These are phyloP conservation scores for Rallus crepitans DNA, from an alignment of 2,797 vertebrate species.

Conservation along the genomic window DNA sequence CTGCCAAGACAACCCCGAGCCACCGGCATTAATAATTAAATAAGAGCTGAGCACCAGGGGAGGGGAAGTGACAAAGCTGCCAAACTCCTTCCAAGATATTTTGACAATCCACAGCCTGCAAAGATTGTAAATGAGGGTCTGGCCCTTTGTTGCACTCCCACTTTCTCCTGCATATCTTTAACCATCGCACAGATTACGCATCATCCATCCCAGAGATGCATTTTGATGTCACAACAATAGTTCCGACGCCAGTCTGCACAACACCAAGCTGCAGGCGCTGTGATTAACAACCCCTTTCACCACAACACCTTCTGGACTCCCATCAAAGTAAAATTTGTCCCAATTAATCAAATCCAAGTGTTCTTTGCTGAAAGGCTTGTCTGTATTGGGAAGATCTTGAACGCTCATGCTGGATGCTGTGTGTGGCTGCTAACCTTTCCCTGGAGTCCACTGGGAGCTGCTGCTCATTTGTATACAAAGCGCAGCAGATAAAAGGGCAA, in stretches of 20 bases:
- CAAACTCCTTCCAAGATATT: conserved; percentile 56
- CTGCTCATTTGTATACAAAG: conserved; percentile 58
- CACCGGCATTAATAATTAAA: conserved; percentile 60
- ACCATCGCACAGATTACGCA: neutral
- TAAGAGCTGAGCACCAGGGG: conserved; percentile 54
- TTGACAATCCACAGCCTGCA: conserved; percentile 67
- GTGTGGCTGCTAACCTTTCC: conserved; percentile 71
- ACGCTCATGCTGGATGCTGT: conserved; percentile 59
- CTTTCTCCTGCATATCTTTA: conserved; percentile 53
- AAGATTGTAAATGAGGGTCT: conserved; percentile 69
- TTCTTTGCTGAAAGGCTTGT: conserved; percentile 19
- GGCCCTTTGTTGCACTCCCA: conserved; percentile 22
- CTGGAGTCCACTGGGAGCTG: conserved; percentile 58
- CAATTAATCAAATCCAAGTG: conserved; percentile 71
- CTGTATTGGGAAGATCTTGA: conserved; percentile 11
- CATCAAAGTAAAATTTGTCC: conserved; percentile 58
- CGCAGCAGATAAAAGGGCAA: conserved; percentile 47
- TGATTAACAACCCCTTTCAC: conserved; percentile 59
- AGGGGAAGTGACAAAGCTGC: conserved; percentile 68
- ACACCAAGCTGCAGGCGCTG: neutral
- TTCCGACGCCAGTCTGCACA: neutral
- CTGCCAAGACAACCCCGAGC: conserved; percentile 11
- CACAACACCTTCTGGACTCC: conserved; percentile 9
- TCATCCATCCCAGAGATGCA: conserved; percentile 56
- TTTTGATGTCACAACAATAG: conserved; percentile 65